Evolutionary conservation across 1,140 invertebrate species (phyloP).

Genomic region (Myzus persicae): DNA sequence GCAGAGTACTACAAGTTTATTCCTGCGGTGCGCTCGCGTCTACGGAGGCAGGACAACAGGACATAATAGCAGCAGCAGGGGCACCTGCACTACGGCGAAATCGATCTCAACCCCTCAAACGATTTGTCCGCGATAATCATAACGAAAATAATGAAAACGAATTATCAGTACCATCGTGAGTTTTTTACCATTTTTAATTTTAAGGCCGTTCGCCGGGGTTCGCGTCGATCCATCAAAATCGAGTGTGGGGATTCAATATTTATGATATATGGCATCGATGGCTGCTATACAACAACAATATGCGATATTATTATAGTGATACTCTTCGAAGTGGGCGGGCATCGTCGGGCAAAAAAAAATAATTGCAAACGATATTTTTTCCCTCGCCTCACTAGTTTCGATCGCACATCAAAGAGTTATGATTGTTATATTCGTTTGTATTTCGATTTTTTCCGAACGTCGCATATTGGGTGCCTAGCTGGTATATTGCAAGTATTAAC

Average conservation of each 20-base stretch:
- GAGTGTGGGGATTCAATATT: neutral
- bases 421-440: neutral
- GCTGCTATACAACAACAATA: neutral
- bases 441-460: neutral
- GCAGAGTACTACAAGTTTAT: neutral
- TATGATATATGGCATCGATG: neutral
- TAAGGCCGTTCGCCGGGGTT: neutral
- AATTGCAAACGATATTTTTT: neutral
- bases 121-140: neutral
- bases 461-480: no score
- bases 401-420: neutral
- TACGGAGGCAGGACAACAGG: neutral
- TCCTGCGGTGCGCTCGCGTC: neutral
- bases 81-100: neutral
- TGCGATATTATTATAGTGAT: neutral
- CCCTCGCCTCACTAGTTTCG: neutral
- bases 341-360: neutral
- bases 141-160: neutral
- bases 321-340: neutral
- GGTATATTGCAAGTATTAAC: neutral
- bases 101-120: neutral
- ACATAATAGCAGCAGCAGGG: neutral
- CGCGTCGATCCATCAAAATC: neutral
- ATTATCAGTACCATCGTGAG: neutral
- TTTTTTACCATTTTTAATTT: neutral